Evolutionary conservation across 37 sponge, comb jelly and placozoan genomes (phyloP).

Genomic region (Amphimedon queenslandica): DNA sequence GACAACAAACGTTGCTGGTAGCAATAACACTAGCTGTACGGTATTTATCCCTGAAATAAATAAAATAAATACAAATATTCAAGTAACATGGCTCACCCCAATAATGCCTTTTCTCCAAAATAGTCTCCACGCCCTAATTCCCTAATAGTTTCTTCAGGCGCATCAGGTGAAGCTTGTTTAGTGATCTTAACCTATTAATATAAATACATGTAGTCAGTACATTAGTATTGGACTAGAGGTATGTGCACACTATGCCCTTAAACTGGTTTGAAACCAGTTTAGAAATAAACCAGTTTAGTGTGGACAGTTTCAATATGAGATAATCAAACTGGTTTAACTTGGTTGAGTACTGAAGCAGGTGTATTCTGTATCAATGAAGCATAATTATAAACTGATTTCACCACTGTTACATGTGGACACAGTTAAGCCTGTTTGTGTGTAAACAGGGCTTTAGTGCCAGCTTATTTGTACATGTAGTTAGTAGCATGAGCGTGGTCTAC

Average conservation of each 20-base stretch:
- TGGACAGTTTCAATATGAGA: too few species aligned
- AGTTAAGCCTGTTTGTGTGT: background rate
- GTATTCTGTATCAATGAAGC: too few species aligned
- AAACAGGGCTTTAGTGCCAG: background rate
- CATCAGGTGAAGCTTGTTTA: constrained; percentile 37
- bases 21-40: constrained; percentile 96
- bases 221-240: too few species aligned
- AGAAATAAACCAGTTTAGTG: too few species aligned
- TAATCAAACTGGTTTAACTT: too few species aligned
- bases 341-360: too few species aligned
- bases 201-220: background rate
- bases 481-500: background rate
- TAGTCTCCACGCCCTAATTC: constrained; percentile 70
- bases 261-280: too few species aligned
- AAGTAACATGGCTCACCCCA: constrained; percentile 60
- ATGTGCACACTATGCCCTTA: too few species aligned
- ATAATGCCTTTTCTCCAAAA: constrained; percentile 95
- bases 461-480: background rate
- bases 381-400: too few species aligned
- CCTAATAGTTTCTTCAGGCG: constrained; percentile 69
- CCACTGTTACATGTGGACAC: too few species aligned
- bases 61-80: background rate
- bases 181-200: constrained; percentile 66
- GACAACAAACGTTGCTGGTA: constrained; percentile 66
- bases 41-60: constrained; percentile 55